Evolutionary conservation across 2,797 vertebrate genomes (phyloP).

Genomic region (Pseudochirops cupreus): DNA sequence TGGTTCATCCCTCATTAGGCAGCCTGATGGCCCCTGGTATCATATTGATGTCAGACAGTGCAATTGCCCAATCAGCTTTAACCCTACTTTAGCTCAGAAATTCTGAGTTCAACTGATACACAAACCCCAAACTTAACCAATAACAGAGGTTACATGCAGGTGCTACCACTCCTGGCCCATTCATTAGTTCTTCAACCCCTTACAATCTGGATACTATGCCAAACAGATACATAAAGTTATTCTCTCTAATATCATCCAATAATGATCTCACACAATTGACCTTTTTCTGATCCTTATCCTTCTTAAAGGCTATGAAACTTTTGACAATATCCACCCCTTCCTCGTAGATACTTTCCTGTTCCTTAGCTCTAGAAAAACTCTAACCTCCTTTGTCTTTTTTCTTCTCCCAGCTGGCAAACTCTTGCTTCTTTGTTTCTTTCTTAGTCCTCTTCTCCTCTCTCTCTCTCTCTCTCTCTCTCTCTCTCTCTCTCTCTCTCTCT

Average conservation of each 20-base stretch:
- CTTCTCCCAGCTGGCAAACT: neutral
- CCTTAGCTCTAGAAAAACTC: neutral
- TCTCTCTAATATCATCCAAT: neutral
- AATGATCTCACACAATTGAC: neutral
- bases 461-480: too few relatives aligned
- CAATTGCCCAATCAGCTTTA: neutral
- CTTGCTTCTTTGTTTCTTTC: neutral
- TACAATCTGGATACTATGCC: neutral
- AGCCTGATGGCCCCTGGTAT: neutral
- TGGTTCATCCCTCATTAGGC: neutral
- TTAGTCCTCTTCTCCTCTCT: neutral
- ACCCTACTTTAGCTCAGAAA: neutral
- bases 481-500: too few relatives aligned
- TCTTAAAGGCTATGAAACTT: neutral
- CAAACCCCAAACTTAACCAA: neutral
- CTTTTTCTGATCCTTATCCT: neutral
- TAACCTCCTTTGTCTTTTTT: neutral
- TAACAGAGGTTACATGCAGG: neutral
- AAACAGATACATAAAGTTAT: neutral
- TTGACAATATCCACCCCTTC: neutral
- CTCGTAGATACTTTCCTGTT: neutral
- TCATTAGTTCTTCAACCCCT: neutral
- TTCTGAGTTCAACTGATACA: neutral
- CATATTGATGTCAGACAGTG: neutral
- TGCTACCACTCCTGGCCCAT: neutral